phyloP scores from a whole-genome alignment of 2,797 vertebrate genomes.

The Euthynnus affinis region DNA sequence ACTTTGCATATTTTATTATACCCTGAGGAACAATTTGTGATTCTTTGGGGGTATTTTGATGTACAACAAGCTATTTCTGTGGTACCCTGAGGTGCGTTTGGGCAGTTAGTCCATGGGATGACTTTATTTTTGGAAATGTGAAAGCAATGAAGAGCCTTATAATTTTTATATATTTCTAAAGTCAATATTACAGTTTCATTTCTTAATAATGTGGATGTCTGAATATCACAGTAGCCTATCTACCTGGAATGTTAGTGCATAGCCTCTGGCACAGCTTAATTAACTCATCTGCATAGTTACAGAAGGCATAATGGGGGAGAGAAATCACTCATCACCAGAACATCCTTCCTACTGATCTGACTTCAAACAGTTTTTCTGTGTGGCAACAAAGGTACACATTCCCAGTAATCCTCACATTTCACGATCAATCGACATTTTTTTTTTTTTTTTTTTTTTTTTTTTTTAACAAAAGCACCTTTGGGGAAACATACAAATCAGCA shows the following conservation, averaged over 20 bases:
- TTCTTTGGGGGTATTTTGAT: constrained; percentile 11
- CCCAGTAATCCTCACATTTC: constrained; percentile 59
- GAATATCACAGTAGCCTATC: constrained; percentile 74
- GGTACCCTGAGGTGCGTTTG: constrained; percentile 40
- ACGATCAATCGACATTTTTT: constrained; percentile 59
- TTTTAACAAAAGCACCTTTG: constrained; percentile 43
- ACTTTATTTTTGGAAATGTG: constrained; percentile 27
- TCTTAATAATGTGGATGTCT: constrained; percentile 69
- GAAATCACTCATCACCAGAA: constrained; percentile 75
- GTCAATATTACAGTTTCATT: constrained; percentile 65
- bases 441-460: constrained; percentile 55
- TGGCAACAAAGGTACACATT: constrained; percentile 59
- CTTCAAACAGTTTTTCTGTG: constrained; percentile 71
- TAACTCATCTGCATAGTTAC: constrained; percentile 97
- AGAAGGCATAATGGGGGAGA: constrained; percentile 89
- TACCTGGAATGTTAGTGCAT: constrained; percentile 92
- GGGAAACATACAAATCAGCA: constrained; percentile 57
- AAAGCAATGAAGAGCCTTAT: constrained; percentile 20
- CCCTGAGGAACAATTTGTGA: constrained; percentile 25
- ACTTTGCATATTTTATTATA: constrained; percentile 33
- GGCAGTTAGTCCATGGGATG: constrained; percentile 26
- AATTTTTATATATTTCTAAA: constrained; percentile 53
- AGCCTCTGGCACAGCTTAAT: constrained; percentile 95
- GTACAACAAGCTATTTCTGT: constrained; percentile 12
- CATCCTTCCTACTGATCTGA: constrained; percentile 69